Base-by-base conservation (phyloP, 2,113 vertebrate genomes). In the Bufo gargarizans region DNA sequence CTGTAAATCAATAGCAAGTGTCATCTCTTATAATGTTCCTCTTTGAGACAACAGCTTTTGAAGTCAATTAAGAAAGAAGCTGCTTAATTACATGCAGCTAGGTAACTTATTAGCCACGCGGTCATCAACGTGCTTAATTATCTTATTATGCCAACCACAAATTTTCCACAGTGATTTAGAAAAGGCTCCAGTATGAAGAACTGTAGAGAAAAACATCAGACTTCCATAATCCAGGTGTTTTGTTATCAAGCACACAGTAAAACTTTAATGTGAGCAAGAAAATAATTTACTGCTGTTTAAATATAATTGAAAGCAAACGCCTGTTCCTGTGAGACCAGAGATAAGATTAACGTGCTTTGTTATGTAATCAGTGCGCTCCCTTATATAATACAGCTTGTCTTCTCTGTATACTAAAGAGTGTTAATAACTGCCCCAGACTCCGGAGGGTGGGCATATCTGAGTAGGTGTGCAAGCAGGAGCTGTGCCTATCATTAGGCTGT, bases 11-110 rank as follows among this genome's bases (percentile, higher is more conserved):
- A 78, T 86, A 53, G 45, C 12, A 10, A 33, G 20, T 58, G 49
- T 78, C 85, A 33, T 78, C 58, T 22, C 19, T 9, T 47, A 47
- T 86, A 86, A 86, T 77, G 74, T 65, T 86, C 74, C 33, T 65
- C 58, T 86, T 50, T 58, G 49, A 86, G 84, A 59, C 71, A 45
- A 56, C 55, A 0, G 84, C 72, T 63, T 86, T 77, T 67, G 49
- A 86, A 86, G 85, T 79, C 69, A 86, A 86, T 86, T 86, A 86
- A 86, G 76, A 45, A 53, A 50, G 85, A 79, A 63, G 59, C 45
- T 45, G 59, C 45, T 5, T 86, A 65, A 86, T 79, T 79, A 86
- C 63, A 45, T n/a, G 22, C 59, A 78, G 85, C 59, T 8, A 86
- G 85, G 85, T 86, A 61, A 86, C 47, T 79, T 78, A 86, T 86